A percentile compares a stretch with the other conserved stretches of the same genome.
phyloP scores from a whole-genome alignment of 2,113 vertebrate genomes.

The Lathamus discolor region DNA sequence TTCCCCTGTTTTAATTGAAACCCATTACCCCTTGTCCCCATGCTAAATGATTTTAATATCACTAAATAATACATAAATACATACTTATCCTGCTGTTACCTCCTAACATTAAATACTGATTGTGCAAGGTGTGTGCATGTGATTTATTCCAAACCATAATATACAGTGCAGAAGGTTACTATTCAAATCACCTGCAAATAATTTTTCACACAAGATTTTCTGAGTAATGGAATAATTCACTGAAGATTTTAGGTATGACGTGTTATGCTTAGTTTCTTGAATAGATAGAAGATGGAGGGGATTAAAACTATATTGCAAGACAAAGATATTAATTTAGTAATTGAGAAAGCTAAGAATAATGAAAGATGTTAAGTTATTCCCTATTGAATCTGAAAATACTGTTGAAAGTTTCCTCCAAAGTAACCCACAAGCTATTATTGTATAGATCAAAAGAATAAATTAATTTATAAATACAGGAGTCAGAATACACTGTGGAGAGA shows the following conservation, averaged over 20 bases:
- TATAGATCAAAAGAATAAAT: conserved; percentile 23
- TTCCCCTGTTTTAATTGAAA: neutral
- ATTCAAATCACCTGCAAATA: neutral
- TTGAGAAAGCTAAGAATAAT: neutral
- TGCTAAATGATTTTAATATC: neutral
- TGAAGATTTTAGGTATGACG: neutral
- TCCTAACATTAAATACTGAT: neutral
- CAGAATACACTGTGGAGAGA: neutral
- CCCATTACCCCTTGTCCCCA: neutral
- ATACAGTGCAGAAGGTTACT: neutral
- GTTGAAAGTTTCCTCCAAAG: neutral
- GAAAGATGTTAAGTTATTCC: neutral
- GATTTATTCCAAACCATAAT: neutral
- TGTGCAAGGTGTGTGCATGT: neutral
- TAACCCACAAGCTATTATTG: neutral
- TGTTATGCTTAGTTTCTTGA: neutral
- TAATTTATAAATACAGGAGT: neutral
- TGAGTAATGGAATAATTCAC: neutral
- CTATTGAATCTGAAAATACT: neutral
- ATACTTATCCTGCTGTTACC: neutral
- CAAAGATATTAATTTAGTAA: neutral
- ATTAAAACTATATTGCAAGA: neutral
- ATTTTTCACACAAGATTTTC: neutral
- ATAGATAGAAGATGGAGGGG: neutral
- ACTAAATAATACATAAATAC: neutral